Evolutionary conservation across 2,888 invertebrate genomes (phyloP).

Genomic region (Tiliacea aurago): DNA sequence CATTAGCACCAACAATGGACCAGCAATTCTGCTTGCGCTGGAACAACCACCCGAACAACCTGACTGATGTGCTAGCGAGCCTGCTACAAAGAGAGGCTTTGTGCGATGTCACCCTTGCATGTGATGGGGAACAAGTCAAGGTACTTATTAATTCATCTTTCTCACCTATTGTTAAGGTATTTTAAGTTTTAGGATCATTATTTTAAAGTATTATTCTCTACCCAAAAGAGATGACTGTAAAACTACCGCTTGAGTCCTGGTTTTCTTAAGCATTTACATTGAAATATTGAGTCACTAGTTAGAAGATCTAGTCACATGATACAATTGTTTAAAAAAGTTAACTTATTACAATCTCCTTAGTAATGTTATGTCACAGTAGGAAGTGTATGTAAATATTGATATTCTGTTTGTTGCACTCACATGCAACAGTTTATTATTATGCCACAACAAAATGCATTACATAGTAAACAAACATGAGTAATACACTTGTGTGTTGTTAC

Average conservation of each 20-base stretch:
- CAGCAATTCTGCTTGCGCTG: slow-evolving; percentile 98
- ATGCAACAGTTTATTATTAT: slow-evolving; percentile 82
- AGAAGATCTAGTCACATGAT: slow-evolving; percentile 53
- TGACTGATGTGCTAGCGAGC: slow-evolving; percentile 97
- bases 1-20: slow-evolving; percentile 92
- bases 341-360: slow-evolving; percentile 57
- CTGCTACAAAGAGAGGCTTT: slow-evolving; percentile 96
- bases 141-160: slow-evolving; percentile 73
- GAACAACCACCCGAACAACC: slow-evolving; percentile 98
- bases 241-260: background rate
- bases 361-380: slow-evolving; percentile 74
- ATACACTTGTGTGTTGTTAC: slow-evolving; percentile 69
- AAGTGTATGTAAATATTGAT: slow-evolving; percentile 80
- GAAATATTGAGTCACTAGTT: slow-evolving; percentile 32
- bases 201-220: background rate
- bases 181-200: background rate
- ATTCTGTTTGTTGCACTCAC: slow-evolving; percentile 71
- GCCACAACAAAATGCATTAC: slow-evolving; percentile 82
- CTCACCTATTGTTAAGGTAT: background rate
- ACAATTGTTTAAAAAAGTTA: slow-evolving; percentile 64
- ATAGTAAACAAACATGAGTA: slow-evolving; percentile 86
- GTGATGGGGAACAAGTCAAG: slow-evolving; percentile 97
- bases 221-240: background rate
- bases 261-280: slow-evolving; percentile 20
- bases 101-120: slow-evolving; percentile 98